Evolutionary conservation across 30 jellyfish, hydroid and myxozoan species (phyloP).

Genomic region (Hydractinia echinata): DNA sequence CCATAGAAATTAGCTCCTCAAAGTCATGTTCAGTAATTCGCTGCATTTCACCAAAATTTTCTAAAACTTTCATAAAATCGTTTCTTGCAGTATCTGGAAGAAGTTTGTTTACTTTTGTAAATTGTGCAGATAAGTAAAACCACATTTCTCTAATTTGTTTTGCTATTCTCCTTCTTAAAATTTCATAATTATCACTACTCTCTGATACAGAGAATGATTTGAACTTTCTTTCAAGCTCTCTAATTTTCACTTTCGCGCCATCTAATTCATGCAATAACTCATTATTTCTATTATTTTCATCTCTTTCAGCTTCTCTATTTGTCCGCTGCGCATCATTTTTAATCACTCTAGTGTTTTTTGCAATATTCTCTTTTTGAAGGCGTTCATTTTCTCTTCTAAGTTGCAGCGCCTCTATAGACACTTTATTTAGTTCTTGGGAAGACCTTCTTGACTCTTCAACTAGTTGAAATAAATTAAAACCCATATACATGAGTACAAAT

Average conservation of each 20-base stretch:
- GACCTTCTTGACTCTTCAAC: constrained; percentile 86
- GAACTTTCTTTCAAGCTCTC: constrained; percentile 8
- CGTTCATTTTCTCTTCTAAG: constrained; percentile 62
- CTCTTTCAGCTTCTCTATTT: not conserved
- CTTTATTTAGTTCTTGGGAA: constrained; percentile 36
- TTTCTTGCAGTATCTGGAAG: constrained; percentile 36
- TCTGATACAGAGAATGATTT: not conserved
- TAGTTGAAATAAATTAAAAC: constrained; percentile 65
- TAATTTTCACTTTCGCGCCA: constrained; percentile 14
- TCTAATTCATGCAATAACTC: constrained; percentile 5
- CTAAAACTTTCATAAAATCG: constrained; percentile 34
- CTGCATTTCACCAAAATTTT: constrained; percentile 42
- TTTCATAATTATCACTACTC: constrained; percentile 47
- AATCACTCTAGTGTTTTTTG: not conserved
- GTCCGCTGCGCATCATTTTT: not conserved
- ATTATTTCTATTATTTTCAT: constrained; percentile 5
- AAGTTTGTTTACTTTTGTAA: constrained; percentile 29
- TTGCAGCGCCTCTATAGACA: constrained; percentile 35
- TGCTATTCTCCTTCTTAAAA: constrained; percentile 53
- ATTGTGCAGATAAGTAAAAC: constrained; percentile 50
- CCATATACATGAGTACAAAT: constrained; percentile 69
- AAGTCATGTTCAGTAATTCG: constrained; percentile 60
- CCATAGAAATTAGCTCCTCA: constrained; percentile 54
- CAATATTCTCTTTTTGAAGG: constrained; percentile 34
- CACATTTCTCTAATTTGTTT: constrained; percentile 72